Evolutionary conservation across 2,888 invertebrate genomes (phyloP).

Genomic region (Epirrhoe alternata): DNA sequence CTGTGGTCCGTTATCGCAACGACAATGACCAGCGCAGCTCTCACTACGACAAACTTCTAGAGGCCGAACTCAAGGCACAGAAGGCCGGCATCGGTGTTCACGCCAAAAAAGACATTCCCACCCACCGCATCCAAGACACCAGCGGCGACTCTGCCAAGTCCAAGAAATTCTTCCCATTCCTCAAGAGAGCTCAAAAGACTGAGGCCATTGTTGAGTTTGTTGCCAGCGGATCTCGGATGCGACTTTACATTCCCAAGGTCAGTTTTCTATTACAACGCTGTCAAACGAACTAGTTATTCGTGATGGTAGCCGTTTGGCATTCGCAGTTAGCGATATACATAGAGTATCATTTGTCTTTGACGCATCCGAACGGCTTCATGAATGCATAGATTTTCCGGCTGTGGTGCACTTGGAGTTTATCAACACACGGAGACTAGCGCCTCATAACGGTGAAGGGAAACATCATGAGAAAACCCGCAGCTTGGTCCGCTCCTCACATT

Average conservation of each 20-base stretch:
- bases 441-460: too few species aligned
- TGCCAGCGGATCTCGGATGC: constrained; percentile 96
- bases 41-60: constrained; percentile 95
- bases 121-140: constrained; percentile 94
- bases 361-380: too few species aligned
- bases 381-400: too few species aligned
- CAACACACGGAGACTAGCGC: too few species aligned
- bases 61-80: constrained; percentile 96
- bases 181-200: constrained; percentile 95
- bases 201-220: constrained; percentile 99
- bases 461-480: too few species aligned
- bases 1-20: constrained; percentile 96
- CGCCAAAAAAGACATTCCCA: constrained; percentile 94
- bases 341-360: too few species aligned
- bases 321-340: too few species aligned
- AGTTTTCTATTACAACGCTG: not conserved
- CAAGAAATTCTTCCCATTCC: constrained; percentile 96
- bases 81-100: constrained; percentile 93
- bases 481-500: too few species aligned
- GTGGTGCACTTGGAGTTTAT: too few species aligned
- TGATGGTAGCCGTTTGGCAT: too few species aligned
- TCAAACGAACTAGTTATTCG: not conserved
- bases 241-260: constrained; percentile 94
- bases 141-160: constrained; percentile 92
- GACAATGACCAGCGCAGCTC: constrained; percentile 98